Percentiles rank a stretch among this genome's conserved stretches.
Conservation (phyloP, 2,888 invertebrate genomes). For the Villa cingulata region DNA sequence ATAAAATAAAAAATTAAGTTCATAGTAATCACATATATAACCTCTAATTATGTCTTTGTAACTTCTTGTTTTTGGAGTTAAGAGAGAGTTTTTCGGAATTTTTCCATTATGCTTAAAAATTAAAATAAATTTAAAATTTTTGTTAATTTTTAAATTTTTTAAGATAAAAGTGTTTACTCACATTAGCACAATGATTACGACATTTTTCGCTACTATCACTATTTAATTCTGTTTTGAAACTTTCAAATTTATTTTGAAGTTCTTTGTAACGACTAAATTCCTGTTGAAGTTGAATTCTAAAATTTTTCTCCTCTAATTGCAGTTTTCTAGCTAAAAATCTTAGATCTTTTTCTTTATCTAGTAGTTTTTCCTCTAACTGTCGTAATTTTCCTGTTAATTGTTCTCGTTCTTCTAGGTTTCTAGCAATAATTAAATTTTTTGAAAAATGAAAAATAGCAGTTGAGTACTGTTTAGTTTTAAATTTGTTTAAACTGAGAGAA, state of each 20-base stretch:
- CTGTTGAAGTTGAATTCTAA: conserved; percentile 51
- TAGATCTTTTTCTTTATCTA: conserved; percentile 50
- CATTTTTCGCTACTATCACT: no score
- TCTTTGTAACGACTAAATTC: conserved; percentile 60
- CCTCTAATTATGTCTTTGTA: background rate
- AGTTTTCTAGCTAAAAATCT: conserved; percentile 53
- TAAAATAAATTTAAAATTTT: no score
- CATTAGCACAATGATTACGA: no score
- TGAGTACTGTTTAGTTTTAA: background rate
- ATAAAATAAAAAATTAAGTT: no score
- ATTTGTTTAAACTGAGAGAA: background rate
- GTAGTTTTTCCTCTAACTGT: conserved; percentile 40
- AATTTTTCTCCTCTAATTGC: conserved; percentile 58
- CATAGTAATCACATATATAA: no score
- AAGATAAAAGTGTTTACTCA: no score
- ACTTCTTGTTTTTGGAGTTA: background rate
- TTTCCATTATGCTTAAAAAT: no score
- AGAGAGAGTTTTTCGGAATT: background rate
- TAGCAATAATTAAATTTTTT: conserved; percentile 20
- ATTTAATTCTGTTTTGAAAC: conserved; percentile 23
- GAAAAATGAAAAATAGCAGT: background rate
- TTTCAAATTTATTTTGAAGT: conserved; percentile 50
- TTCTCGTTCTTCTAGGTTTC: conserved; percentile 58
- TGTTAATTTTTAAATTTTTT: no score
- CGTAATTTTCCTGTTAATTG: conserved; percentile 51